Base-by-base conservation (phyloP, 2,888 invertebrate species). In the Nasonovia ribisnigri region DNA sequence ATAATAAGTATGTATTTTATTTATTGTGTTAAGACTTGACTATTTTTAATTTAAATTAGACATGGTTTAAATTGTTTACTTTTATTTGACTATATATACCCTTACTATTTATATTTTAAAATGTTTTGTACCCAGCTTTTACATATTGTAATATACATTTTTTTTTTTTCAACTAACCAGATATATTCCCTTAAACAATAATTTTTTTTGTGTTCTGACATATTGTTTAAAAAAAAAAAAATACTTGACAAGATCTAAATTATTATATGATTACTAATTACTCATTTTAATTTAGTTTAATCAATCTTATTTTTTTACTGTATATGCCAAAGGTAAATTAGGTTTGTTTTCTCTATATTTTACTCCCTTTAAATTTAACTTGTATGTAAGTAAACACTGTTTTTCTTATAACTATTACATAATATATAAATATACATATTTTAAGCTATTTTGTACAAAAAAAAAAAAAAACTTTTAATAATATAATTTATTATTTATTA, bases 401-500 rank as follows among this genome's bases (percentile, higher is more conserved):
- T 11, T n/a, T 67, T 67, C 67, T 77, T 77, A 77, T 20, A 36
- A 77, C 77, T 77, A 77, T 36, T 77, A 20, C 36, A 77, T 77
- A 6, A 77, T 20, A 77, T 54, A 77, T 36, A 67, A 13, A 51
- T 2, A 54, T 57, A 57, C 20, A 77, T 6, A 77, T 20, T 6
- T 20, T 77, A 77, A 77, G 36, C 36, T 77, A 36, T 77, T 36
- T 36, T 26, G 24, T 3, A n/a, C 54, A 54, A 24, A 51, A 36
- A 88, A 88, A 29, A 57, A 88, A 20, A 57, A 54, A 54, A 54
- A 11, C 11, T n/a, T 60, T 60, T 88, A 88, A 88, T 92, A 92
- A 92, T 92, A 92, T 88, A 77, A 67, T 92, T 88, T 88, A 54
- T 88, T 92, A 3, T 48, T 51, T 86, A 90, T 60, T 90, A 54